Percentiles rank a stretch among this genome's conserved stretches.
These are phyloP conservation scores for Anarhynchus alexandrinus DNA, from an alignment of 2,113 vertebrate genomes.

Conservation along the genomic window DNA sequence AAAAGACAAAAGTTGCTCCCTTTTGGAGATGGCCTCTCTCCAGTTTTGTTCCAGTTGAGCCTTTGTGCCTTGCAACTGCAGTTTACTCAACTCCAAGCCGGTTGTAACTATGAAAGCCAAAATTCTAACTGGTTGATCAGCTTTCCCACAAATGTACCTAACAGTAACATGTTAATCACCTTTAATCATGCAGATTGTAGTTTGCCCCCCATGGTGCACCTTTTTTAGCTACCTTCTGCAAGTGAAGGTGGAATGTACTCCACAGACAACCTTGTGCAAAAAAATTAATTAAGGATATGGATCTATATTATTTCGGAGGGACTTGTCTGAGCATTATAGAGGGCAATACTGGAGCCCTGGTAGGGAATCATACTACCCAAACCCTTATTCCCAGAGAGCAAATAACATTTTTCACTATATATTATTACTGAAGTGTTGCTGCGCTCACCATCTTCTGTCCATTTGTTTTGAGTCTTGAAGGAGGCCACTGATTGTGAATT, in stretches of 20 bases:
- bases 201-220: neutral
- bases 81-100: neutral
- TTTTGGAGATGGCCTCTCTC: neutral
- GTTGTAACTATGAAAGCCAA: neutral
- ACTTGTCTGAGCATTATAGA: neutral
- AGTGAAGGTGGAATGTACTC: neutral
- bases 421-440: neutral
- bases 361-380: neutral
- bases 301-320: neutral
- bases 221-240: neutral
- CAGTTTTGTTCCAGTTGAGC: neutral
- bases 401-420: neutral
- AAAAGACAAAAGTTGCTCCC: neutral
- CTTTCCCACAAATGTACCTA: neutral
- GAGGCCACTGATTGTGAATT: neutral
- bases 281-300: neutral
- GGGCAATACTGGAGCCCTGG: neutral
- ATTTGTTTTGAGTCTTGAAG: neutral
- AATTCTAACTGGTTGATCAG: neutral
- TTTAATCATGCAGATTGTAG: accelerated
- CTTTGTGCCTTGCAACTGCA: neutral
- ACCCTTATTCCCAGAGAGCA: neutral
- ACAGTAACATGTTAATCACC: accelerated
- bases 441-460: neutral
- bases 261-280: neutral